A percentile compares a stretch with the other conserved stretches of the same genome.
Conservation (phyloP, 53 echinoderm and acorn worm genomes). For the Actinopyga echinites region DNA sequence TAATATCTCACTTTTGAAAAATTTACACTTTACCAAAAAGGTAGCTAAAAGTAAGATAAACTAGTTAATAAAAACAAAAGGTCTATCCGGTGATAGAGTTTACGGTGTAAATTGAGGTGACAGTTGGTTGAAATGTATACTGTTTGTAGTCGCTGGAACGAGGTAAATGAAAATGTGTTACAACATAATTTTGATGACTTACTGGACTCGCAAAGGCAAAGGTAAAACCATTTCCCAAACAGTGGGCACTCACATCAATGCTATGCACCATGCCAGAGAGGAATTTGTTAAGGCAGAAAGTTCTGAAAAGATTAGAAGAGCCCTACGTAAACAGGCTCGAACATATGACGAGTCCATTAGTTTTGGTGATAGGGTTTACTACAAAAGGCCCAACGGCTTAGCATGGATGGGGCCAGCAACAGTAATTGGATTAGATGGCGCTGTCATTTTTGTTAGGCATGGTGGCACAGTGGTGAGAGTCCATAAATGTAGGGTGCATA, state of each 20-base stretch:
- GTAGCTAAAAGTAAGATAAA: not conserved
- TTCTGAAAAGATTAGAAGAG: slow-evolving; percentile 35
- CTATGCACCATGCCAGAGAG: slow-evolving; percentile 45
- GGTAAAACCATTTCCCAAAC: not conserved
- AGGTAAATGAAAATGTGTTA: too few relatives aligned
- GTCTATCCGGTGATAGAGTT: not conserved
- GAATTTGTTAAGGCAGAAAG: slow-evolving; percentile 38
- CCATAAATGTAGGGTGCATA: slow-evolving; percentile 30
- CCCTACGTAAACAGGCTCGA: not conserved
- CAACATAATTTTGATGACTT: too few relatives aligned
- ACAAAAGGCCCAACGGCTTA: slow-evolving; percentile 6
- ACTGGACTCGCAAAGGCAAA: not conserved
- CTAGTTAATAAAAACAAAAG: not conserved
- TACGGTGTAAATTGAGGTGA: not conserved
- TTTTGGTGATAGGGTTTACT: slow-evolving; percentile 24
- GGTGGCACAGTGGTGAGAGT: slow-evolving; percentile 32
- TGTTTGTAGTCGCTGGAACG: not conserved
- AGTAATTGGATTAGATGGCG: slow-evolving; percentile 33
- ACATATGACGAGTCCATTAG: not conserved
- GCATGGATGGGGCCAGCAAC: slow-evolving; percentile 35
- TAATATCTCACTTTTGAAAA: too few relatives aligned
- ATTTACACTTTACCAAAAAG: too few relatives aligned
- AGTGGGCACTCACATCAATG: slow-evolving; percentile 33
- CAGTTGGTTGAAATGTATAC: not conserved
- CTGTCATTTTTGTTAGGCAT: slow-evolving; percentile 38